phyloP scores from a whole-genome alignment of 2,797 vertebrate species.

The Cynopterus sphinx region DNA sequence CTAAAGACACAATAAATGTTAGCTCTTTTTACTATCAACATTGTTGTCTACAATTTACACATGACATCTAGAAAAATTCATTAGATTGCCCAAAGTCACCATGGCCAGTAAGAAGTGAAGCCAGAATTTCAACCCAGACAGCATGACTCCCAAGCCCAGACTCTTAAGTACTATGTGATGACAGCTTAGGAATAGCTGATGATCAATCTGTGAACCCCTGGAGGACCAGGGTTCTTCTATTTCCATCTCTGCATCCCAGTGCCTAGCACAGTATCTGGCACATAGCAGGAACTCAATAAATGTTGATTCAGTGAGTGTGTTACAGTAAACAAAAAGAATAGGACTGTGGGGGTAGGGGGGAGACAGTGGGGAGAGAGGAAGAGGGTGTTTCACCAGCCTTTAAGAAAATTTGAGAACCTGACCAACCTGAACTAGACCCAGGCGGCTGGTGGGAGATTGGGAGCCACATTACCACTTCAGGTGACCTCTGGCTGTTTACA shows the following conservation, averaged over 20 bases:
- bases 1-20: not conserved
- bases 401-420: no score
- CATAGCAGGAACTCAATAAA: not conserved
- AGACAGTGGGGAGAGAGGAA: no score
- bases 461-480: no score
- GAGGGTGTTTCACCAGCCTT: no score
- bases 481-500: no score
- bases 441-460: no score
- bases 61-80: not conserved
- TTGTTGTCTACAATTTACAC: not conserved
- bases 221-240: not conserved
- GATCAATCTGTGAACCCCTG: not conserved
- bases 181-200: not conserved
- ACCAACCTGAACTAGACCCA: no score
- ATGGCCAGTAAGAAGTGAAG: not conserved
- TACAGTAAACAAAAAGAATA: no score
- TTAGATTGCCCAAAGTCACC: not conserved
- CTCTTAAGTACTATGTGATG: not conserved
- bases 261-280: not conserved
- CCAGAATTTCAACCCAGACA: not conserved
- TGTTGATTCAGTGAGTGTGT: not conserved
- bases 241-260: not conserved
- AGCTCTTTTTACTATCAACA: not conserved
- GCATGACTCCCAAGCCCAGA: not conserved
- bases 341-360: no score